Conservation (phyloP, 2,113 vertebrate species). For the Alces alces region DNA sequence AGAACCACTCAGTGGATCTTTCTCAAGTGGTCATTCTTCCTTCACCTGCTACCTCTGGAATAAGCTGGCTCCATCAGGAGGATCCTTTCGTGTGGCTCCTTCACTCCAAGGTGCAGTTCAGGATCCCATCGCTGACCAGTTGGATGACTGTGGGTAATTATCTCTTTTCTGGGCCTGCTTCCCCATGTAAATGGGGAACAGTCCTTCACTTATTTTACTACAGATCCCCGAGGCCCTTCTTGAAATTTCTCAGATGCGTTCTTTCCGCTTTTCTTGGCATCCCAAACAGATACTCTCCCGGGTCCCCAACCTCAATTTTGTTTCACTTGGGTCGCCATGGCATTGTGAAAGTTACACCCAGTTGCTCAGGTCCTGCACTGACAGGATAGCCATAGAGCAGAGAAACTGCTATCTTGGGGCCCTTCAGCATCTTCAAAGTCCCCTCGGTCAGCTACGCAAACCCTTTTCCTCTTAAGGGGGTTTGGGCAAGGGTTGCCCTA, state of each 20-base stretch:
- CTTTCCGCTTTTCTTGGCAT: constrained; percentile 4
- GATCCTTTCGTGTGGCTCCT: not conserved
- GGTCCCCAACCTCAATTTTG: not conserved
- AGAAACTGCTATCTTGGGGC: constrained; percentile 23
- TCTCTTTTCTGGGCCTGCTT: constrained; percentile 30
- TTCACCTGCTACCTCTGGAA: not conserved
- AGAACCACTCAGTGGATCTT: not conserved
- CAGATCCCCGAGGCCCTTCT: not conserved
- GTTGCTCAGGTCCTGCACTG: constrained; percentile 34
- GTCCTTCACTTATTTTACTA: not conserved
- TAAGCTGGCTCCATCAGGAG: not conserved
- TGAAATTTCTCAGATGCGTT: constrained; percentile 14
- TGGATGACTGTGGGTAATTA: not conserved
- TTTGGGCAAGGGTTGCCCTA: constrained; percentile 47
- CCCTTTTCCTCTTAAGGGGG: not conserved
- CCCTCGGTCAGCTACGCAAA: constrained; percentile 32
- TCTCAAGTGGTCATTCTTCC: not conserved
- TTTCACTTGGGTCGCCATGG: constrained; percentile 27
- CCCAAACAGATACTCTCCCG: not conserved
- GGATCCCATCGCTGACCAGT: not conserved
- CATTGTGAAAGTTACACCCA: constrained; percentile 41
- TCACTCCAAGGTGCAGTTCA: not conserved
- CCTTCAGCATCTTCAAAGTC: constrained; percentile 50
- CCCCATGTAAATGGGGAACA: constrained; percentile 15
- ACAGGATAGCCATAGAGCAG: constrained; percentile 6